phyloP scores from a whole-genome alignment of 2,888 invertebrate species.

The Sphaeridia pumilis region DNA sequence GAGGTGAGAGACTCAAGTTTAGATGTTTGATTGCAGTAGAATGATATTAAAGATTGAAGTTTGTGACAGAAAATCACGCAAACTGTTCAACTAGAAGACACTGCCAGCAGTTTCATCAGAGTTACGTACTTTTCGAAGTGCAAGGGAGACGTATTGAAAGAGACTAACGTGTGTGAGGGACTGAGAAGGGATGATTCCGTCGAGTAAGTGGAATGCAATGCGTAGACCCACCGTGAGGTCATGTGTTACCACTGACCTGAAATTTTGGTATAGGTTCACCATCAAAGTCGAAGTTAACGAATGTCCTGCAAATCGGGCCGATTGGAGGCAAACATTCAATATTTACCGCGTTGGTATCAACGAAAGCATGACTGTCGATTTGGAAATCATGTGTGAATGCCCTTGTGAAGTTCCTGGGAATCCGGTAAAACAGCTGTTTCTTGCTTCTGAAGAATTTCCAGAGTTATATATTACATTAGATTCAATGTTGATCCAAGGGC shows the following conservation, averaged over 20 bases:
- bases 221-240: too few species aligned
- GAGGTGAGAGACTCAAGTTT: too few species aligned
- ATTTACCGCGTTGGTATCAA: constrained; percentile 90
- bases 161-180: constrained; percentile 80
- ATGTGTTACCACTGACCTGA: too few species aligned
- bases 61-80: constrained; percentile 24
- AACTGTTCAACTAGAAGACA: constrained; percentile 22
- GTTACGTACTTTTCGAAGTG: constrained; percentile 43
- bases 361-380: constrained; percentile 72
- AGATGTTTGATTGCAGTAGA: not conserved
- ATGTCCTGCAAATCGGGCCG: constrained; percentile 68
- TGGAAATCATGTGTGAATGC: constrained; percentile 91
- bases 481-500: not conserved
- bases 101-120: constrained; percentile 39
- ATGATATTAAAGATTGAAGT: not conserved
- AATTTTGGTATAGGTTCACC: constrained; percentile 37
- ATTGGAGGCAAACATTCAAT: constrained; percentile 72
- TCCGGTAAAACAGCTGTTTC: too few species aligned
- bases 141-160: constrained; percentile 36
- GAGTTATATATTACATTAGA: not conserved
- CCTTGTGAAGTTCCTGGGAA: constrained; percentile 58
- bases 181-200: constrained; percentile 41
- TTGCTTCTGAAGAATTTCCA: not conserved
- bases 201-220: constrained; percentile 22
- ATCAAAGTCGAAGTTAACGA: constrained; percentile 49